Percentiles rank a stretch among this genome's conserved stretches.
Evolutionary conservation across 2,888 invertebrate species (phyloP).

Genomic region (Eristalinus sepulchralis): DNA sequence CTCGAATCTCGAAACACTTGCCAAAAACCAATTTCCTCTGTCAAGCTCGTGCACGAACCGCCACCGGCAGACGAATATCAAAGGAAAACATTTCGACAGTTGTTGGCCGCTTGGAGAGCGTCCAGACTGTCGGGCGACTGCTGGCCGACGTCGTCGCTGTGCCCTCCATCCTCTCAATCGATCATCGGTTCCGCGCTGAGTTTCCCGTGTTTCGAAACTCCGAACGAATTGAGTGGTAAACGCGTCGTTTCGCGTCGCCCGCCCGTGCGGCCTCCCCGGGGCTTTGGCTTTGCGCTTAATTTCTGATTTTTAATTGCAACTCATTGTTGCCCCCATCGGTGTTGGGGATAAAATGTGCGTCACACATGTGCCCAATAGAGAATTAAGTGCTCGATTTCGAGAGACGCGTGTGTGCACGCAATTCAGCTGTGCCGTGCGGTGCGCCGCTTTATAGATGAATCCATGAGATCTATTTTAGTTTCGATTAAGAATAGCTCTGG

Average conservation of each 20-base stretch:
- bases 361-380: constrained; percentile 59
- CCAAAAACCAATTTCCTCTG: constrained; percentile 47
- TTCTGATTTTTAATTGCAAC: constrained; percentile 46
- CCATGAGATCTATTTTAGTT: constrained; percentile 47
- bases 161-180: background rate
- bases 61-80: background rate
- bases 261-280: background rate
- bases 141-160: background rate
- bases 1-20: constrained; percentile 8
- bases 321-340: constrained; percentile 50
- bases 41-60: constrained; percentile 18
- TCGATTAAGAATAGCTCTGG: background rate
- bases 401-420: constrained; percentile 55
- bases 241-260: background rate
- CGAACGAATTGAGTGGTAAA: constrained; percentile 15
- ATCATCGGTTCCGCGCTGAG: constrained; percentile 6
- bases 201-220: constrained; percentile 8
- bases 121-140: constrained; percentile 54
- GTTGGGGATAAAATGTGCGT: constrained; percentile 48
- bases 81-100: background rate
- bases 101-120: constrained; percentile 8
- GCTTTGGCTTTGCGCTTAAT: constrained; percentile 38
- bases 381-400: constrained; percentile 50
- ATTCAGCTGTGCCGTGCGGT: constrained; percentile 5
- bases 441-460: constrained; percentile 37